Percentiles rank a stretch among this genome's conserved stretches.
Conservation (phyloP, 2,113 vertebrate species). For the Loxodonta africana region DNA sequence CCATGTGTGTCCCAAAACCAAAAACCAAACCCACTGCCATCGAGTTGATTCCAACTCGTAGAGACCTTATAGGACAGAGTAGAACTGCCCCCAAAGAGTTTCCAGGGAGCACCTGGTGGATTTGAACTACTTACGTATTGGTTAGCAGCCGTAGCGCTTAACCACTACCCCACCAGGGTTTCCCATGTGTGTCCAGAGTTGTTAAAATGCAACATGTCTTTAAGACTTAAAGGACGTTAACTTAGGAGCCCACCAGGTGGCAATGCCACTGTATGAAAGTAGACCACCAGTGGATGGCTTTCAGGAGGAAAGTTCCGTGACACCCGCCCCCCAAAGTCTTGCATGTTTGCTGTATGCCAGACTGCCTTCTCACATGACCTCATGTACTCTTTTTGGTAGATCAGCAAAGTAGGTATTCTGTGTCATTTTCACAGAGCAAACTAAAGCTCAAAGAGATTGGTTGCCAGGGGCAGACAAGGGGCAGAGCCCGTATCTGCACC, state of each 20-base stretch:
- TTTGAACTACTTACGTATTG: no score
- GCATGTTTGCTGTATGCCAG: not conserved
- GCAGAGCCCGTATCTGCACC: not conserved
- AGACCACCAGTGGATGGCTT: not conserved
- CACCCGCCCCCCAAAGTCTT: not conserved
- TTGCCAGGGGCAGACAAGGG: not conserved
- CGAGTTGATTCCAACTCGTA: no score
- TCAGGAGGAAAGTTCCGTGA: conserved; percentile 24
- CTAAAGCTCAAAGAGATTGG: not conserved
- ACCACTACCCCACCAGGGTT: no score
- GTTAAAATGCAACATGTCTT: conserved; percentile 24
- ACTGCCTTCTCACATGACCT: not conserved
- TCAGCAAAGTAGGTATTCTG: conserved; percentile 35
- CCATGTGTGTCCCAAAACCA: no score
- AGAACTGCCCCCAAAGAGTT: no score
- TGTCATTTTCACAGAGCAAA: conserved; percentile 27
- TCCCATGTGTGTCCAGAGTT: not conserved
- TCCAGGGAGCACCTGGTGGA: no score
- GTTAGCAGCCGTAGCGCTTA: no score
- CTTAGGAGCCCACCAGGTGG: conserved; percentile 40
- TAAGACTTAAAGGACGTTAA: not conserved
- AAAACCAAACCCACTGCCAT: no score
- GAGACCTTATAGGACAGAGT: no score
- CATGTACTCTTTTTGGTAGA: conserved; percentile 7
- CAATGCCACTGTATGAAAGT: conserved; percentile 14